Base-by-base conservation (phyloP, 92 coral and sea anemone genomes). In the Epizoanthus fatuus region DNA sequence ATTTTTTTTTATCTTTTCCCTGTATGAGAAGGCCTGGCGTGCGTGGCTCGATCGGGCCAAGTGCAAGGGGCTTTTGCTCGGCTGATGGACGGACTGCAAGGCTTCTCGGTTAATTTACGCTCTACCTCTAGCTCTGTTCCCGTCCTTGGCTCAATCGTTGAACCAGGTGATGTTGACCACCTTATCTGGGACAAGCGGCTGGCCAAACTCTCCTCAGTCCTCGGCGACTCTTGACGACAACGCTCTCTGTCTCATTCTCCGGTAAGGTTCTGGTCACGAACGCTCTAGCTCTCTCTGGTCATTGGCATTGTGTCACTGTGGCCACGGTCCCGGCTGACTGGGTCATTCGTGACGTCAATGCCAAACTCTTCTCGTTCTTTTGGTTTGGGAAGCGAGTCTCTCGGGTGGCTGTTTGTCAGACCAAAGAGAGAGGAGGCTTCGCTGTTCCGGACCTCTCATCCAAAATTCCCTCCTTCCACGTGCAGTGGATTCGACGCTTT, bases 11-110 rank as follows among this genome's bases (percentile, higher is more conserved):
- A 25, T 57, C 1, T 87, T 83, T 25, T 9, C 15, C 10, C 1
- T 0, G 0, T 93, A 63, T 38, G 88, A 93, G 55, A 9, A 11
- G 3, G 96, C 83, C 6, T 20, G 85, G 2, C 93, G 96, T 0
- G 72, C 95, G 0, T 59, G 75, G 3, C 66, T 91, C 0, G 63
- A 87, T 8, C 7, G n/a, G 3, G 58, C 4, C 0, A 87, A 88
- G 42, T 60, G 59, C 11, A 66, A 84, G 56, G 92, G 92, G 0
- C 66, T 84, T 0, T 65, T 58, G 79, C 68, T 78, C 2, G 93
- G 93, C 4, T 1, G 74, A 1, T 85, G 89, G 90, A 20, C 3
- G 4, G 47, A 35, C 3, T 56, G 90, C 4, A 0, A 19, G 0
- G 60, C 11, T 11, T 76, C 1, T 87, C 81, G 0, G 76, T 86